Percentiles rank a stretch among this genome's conserved stretches.
These are phyloP conservation scores for Ypsolopha sequella DNA, from an alignment of 2,888 invertebrate genomes.

Conservation along the genomic window DNA sequence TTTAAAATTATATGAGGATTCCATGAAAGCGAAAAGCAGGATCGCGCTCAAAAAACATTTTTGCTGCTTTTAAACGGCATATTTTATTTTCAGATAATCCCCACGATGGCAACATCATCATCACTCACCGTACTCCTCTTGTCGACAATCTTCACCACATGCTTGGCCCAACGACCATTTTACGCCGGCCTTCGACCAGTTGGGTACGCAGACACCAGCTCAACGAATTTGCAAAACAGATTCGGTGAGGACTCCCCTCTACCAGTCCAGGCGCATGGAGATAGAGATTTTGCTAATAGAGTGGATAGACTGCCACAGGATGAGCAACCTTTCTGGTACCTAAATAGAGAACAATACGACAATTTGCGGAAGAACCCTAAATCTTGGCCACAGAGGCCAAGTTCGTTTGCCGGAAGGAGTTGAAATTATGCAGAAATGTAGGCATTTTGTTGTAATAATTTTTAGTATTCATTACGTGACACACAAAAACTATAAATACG, in stretches of 20 bases:
- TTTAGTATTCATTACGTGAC: too few species aligned
- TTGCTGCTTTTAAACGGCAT: too few species aligned
- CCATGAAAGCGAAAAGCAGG: too few species aligned
- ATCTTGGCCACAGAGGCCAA: constrained; percentile 26
- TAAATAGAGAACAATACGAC: constrained; percentile 58
- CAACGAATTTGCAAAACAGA: constrained; percentile 15
- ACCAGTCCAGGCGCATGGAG: constrained; percentile 77
- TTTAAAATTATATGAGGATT: too few species aligned
- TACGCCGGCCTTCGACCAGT: constrained; percentile 73
- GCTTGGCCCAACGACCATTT: constrained; percentile 71
- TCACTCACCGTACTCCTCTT: constrained; percentile 25
- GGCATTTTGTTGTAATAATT: too few species aligned
- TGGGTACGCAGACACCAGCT: constrained; percentile 64
- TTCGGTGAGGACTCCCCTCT: constrained; percentile 22
- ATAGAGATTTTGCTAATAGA: constrained; percentile 66
- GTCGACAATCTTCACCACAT: constrained; percentile 23
- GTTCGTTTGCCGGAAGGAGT: constrained; percentile 17
- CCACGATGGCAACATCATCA: constrained; percentile 26
- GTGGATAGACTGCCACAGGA: constrained; percentile 72
- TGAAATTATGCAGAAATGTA: too few species aligned
- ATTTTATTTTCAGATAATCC: too few species aligned
- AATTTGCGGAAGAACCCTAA: constrained; percentile 28
- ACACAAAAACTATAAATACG: too few species aligned
- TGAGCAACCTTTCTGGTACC: constrained; percentile 76
- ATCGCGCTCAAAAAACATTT: too few species aligned